Evolutionary conservation across 2,797 vertebrate genomes (phyloP).

Genomic region (Neopelma chrysocephalum): DNA sequence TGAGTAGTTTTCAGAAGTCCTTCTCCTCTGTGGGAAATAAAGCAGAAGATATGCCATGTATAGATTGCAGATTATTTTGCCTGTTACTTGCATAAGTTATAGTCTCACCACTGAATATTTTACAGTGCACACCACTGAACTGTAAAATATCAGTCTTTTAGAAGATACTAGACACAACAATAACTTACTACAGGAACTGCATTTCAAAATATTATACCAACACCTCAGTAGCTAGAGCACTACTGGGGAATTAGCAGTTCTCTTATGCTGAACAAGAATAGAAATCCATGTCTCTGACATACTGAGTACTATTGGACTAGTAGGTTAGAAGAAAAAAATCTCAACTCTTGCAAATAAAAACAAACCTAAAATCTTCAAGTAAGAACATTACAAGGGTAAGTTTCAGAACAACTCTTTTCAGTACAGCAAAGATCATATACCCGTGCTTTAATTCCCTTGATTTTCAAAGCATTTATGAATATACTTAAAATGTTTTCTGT

Average conservation of each 20-base stretch:
- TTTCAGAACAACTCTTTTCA: neutral
- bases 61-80: neutral
- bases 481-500: neutral
- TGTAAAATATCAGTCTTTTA: neutral
- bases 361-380: neutral
- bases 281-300: neutral
- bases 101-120: neutral
- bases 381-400: neutral
- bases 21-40: slow-evolving; percentile 86
- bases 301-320: neutral
- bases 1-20: slow-evolving; percentile 96
- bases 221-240: neutral
- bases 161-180: neutral
- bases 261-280: neutral
- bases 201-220: neutral
- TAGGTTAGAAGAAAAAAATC: neutral
- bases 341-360: neutral
- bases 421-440: neutral
- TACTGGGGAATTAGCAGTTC: neutral
- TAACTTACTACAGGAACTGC: neutral
- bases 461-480: neutral
- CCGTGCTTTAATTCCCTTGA: neutral
- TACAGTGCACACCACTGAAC: neutral
- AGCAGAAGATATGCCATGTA: neutral
- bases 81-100: neutral